Evolutionary conservation across 2,888 invertebrate species (phyloP).

Genomic region (Oegoconia quadripuncta): DNA sequence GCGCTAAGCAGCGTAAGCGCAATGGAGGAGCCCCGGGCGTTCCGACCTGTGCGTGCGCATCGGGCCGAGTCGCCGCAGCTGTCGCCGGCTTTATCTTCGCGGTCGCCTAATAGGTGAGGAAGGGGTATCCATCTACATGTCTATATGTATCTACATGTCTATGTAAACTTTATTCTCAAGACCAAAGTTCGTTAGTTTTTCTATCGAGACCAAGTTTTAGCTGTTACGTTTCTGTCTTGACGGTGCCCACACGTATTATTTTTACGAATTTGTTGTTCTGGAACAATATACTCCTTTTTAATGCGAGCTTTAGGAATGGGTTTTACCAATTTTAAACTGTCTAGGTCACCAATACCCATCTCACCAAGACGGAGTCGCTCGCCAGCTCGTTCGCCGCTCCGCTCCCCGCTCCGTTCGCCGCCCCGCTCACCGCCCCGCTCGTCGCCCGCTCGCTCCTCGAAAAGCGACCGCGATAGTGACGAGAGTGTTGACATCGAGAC

Average conservation of each 20-base stretch:
- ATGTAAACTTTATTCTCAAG: no score
- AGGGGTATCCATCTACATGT: background rate
- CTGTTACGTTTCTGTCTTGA: no score
- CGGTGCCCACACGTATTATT: no score
- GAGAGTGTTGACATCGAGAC: slow-evolving; percentile 93
- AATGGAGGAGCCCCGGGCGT: slow-evolving; percentile 67
- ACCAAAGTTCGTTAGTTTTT: no score
- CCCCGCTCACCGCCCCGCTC: slow-evolving; percentile 42
- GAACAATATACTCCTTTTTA: background rate
- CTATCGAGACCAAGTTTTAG: no score
- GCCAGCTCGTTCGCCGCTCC: slow-evolving; percentile 29
- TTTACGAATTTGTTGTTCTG: no score
- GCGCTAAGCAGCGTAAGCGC: slow-evolving; percentile 62
- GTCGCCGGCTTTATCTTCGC: slow-evolving; percentile 57
- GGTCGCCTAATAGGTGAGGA: slow-evolving; percentile 57
- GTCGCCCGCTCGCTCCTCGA: slow-evolving; percentile 50
- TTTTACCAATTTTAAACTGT: background rate
- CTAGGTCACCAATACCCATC: slow-evolving; percentile 46
- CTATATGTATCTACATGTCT: no score
- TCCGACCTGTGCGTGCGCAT: slow-evolving; percentile 62
- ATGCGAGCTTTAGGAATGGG: no score
- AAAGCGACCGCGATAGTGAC: slow-evolving; percentile 84
- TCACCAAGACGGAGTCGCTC: slow-evolving; percentile 42
- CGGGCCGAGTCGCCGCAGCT: slow-evolving; percentile 59
- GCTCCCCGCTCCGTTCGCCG: slow-evolving; percentile 28